Base-by-base conservation (phyloP, 1,140 invertebrate species). In the Helicoverpa zea region DNA sequence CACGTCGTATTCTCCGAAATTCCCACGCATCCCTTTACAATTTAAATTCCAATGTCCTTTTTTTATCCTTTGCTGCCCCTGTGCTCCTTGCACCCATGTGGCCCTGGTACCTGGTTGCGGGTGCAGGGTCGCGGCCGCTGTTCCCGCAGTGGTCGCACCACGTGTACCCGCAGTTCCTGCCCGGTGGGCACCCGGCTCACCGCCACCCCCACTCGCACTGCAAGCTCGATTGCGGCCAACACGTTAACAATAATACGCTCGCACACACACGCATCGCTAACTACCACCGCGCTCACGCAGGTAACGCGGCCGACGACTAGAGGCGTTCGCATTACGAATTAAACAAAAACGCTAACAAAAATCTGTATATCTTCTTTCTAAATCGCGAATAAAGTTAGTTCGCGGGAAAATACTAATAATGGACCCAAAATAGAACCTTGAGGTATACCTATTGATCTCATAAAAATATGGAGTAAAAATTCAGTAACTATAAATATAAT, bases 101-200 rank as follows among this genome's bases (percentile, higher is more conserved):
- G 59, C 61, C 79, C 16, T 35, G 51, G 59, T 23, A 52, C 74
- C 13, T 58, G 43, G 79, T 49, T 61, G 35, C 72, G 72, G 72
- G 35, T 35, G 76, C 85, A 90, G 94, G 94, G 73, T 92, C 95
- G 81, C 96, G 97, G 92, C 98, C 98, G 88, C 96, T 98, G 91
- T 98, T 98, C 94, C 98, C 98, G 87, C 98, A 98, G 95, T 98
- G 98, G 98, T 98, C 98, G 87, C 98, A 98, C 95, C 98, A 98
- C 95, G 98, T 98, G 89, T 98, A 98, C 95, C 98, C 98, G 85
- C 98, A 98, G 96, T 98, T 98, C 96, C 96, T 98, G 94, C 97
- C 98, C 85, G 97, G 97, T 93, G 97, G 97, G 94, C 97, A 98
- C 95, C 97, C 97, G 89, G 95, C 95, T 91, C 95, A 96, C 93